phyloP scores from a whole-genome alignment of 1,140 invertebrate genomes.

The Drosophila quadrilineata region DNA sequence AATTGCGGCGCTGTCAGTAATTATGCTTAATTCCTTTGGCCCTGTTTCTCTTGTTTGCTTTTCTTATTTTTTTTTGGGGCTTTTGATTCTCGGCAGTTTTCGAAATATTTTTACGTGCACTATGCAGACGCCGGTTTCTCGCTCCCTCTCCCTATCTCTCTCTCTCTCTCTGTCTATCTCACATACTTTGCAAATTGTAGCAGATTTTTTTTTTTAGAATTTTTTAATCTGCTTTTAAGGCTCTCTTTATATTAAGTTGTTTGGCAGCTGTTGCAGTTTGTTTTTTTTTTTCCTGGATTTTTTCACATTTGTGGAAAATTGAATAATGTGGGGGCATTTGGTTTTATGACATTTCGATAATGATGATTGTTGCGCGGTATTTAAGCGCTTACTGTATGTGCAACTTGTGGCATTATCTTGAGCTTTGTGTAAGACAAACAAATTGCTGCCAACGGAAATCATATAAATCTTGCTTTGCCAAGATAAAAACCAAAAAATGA shows the following conservation, averaged over 20 bases:
- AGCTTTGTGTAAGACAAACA: conserved; percentile 76
- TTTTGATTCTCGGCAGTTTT: conserved; percentile 66
- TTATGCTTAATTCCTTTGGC: conserved; percentile 77
- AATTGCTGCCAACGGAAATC: conserved; percentile 71
- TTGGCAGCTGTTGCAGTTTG: conserved; percentile 63
- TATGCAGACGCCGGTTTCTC: conserved; percentile 18
- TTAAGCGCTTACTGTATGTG: conserved; percentile 57
- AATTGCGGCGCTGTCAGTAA: conserved; percentile 77
- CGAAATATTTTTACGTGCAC: conserved; percentile 61
- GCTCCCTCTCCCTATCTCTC: background rate
- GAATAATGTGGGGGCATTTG: conserved; percentile 76
- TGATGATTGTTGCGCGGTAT: conserved; percentile 59
- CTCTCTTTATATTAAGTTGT: conserved; percentile 75
- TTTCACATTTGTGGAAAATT: too few species aligned
- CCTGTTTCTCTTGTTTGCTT: too few species aligned
- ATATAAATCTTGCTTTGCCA: conserved; percentile 56
- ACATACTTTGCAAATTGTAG: too few species aligned
- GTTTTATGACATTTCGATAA: conserved; percentile 79
- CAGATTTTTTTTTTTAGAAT: too few species aligned
- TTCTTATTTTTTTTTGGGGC: conserved; percentile 58
- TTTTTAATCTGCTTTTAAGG: conserved; percentile 29
- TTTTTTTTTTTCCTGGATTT: conserved; percentile 52
- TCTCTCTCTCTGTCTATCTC: background rate
- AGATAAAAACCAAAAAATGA: too few species aligned
- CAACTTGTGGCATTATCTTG: conserved; percentile 71